Evolutionary conservation across 2,113 vertebrate genomes (phyloP).

Genomic region (Mugil cephalus): DNA sequence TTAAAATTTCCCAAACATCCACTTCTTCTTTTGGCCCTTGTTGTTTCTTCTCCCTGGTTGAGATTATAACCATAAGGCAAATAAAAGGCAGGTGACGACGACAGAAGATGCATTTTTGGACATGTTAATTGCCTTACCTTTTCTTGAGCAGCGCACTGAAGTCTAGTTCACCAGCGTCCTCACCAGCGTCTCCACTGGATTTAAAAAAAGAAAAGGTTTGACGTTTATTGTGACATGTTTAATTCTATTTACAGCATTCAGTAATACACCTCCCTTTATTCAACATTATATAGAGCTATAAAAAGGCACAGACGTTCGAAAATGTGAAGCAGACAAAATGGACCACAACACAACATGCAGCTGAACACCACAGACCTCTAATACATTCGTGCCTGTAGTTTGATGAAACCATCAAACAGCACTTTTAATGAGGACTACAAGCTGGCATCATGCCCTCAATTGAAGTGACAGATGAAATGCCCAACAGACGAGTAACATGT

Average conservation of each 20-base stretch:
- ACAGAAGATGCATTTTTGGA: background rate
- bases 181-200: constrained; percentile 83
- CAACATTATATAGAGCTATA: constrained; percentile 26
- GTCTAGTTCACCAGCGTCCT: constrained; percentile 89
- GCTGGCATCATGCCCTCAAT: constrained; percentile 37
- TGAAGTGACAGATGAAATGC: constrained; percentile 31
- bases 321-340: too few relatives aligned
- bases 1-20: constrained; percentile 91
- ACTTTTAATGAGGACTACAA: constrained; percentile 38
- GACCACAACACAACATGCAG: too few relatives aligned
- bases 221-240: background rate
- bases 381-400: constrained; percentile 9
- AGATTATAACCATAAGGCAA: background rate
- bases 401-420: constrained; percentile 32
- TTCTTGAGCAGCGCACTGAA: constrained; percentile 93
- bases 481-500: constrained; percentile 18
- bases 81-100: background rate
- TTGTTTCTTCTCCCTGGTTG: constrained; percentile 78
- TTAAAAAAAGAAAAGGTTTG: constrained; percentile 1
- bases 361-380: constrained; percentile 2
- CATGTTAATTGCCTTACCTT: constrained; percentile 76
- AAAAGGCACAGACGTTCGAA: constrained; percentile 30
- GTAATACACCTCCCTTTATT: constrained; percentile 8
- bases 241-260: too few relatives aligned
- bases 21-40: constrained; percentile 79